phyloP scores from a whole-genome alignment of 2,888 invertebrate genomes.

The Coleophora deauratella region DNA sequence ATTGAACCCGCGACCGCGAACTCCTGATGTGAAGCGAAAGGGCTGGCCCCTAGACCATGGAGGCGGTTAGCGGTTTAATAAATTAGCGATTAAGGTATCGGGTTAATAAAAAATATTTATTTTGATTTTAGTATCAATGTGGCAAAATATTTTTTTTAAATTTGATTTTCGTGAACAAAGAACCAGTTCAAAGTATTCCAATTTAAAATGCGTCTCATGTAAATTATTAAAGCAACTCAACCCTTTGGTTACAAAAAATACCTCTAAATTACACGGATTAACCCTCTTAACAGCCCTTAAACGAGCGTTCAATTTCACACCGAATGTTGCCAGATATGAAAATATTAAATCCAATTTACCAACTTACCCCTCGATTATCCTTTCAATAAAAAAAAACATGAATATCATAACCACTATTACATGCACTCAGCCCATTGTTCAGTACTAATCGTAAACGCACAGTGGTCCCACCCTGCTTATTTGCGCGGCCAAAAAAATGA shows the following conservation, averaged over 20 bases:
- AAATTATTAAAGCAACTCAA: constrained; percentile 1
- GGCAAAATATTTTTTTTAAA: too few species aligned
- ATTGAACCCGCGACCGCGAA: too few species aligned
- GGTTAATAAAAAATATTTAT: too few species aligned
- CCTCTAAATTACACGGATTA: constrained; percentile 41
- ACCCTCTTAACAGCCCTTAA: constrained; percentile 55
- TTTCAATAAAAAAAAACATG: constrained; percentile 50
- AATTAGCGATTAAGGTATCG: too few species aligned
- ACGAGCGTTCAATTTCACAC: constrained; percentile 69
- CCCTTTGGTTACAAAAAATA: constrained; percentile 22
- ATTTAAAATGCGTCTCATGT: too few species aligned
- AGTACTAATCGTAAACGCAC: constrained; percentile 57
- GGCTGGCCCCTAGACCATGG: too few species aligned
- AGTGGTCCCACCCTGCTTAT: constrained; percentile 52
- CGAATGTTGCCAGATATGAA: constrained; percentile 62
- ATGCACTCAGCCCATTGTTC: constrained; percentile 39
- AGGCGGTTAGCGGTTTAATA: too few species aligned
- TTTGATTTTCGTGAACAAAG: too few species aligned
- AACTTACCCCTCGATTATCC: constrained; percentile 62
- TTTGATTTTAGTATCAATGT: too few species aligned
- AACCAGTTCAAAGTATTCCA: too few species aligned
- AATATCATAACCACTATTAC: constrained; percentile 61
- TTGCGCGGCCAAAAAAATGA: constrained; percentile 53
- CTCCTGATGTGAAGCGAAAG: too few species aligned
- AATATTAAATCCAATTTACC: constrained; percentile 72